phyloP scores from a whole-genome alignment of 2,888 invertebrate species.

The Colostygia pectinataria region DNA sequence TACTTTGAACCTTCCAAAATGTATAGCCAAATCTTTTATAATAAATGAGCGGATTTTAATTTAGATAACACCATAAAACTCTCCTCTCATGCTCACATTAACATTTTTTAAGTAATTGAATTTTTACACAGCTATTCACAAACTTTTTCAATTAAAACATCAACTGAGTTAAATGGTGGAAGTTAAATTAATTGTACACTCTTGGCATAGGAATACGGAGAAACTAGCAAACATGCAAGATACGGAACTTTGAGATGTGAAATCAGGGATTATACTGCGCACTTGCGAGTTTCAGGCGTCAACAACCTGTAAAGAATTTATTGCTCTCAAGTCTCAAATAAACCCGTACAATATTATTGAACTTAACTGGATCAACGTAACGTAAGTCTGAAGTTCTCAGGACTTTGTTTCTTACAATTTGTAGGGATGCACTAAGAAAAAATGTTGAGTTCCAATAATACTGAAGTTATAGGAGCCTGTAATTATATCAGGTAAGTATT shows the following conservation, averaged over 20 bases:
- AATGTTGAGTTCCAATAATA: no score
- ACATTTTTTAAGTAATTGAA: constrained; percentile 16
- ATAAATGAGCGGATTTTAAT: constrained; percentile 9
- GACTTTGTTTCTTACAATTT: no score
- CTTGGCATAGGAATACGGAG: constrained; percentile 23
- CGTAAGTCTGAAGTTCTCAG: no score
- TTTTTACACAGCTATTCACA: constrained; percentile 7
- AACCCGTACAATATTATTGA: no score
- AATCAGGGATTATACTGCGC: not conserved
- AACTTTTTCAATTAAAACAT: constrained; percentile 33
- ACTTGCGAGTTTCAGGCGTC: not conserved
- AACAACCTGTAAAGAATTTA: no score
- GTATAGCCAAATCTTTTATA: no score
- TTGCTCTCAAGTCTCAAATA: no score
- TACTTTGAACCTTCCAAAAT: no score
- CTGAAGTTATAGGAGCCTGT: constrained; percentile 2
- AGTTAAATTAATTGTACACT: constrained; percentile 32
- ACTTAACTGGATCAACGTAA: no score
- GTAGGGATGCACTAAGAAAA: no score
- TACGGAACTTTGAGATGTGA: constrained; percentile 13
- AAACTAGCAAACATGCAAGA: constrained; percentile 21
- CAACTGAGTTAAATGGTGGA: constrained; percentile 20
- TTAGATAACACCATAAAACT: constrained; percentile 12
- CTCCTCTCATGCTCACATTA: constrained; percentile 12
- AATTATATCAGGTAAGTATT: no score